Evolutionary conservation across 2,797 vertebrate genomes (phyloP).

Genomic region (Cynopterus sphinx): DNA sequence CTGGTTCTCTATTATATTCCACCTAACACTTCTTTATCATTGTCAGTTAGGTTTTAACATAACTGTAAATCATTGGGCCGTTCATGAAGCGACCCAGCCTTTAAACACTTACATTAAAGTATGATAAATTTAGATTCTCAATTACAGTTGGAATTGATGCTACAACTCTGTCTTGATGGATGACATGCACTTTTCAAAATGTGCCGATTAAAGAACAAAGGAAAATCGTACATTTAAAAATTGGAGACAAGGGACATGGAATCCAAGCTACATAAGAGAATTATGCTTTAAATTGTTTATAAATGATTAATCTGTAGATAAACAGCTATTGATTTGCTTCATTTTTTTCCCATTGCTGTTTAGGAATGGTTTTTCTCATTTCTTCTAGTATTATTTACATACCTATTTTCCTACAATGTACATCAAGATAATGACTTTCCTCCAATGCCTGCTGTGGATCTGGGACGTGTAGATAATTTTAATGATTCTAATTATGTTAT

Average conservation of each 20-base stretch:
- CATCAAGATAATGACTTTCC: slow-evolving; percentile 24
- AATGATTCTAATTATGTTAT: slow-evolving; percentile 64
- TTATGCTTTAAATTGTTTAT: background rate
- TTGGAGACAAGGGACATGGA: background rate
- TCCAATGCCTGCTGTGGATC: slow-evolving; percentile 22
- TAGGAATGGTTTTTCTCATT: slow-evolving; percentile 73
- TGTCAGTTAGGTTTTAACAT: background rate
- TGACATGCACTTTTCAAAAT: background rate
- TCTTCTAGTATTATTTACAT: slow-evolving; percentile 21
- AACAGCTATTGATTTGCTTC: background rate
- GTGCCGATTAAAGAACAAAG: background rate
- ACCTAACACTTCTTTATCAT: background rate
- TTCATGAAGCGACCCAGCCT: background rate
- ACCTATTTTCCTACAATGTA: slow-evolving; percentile 13
- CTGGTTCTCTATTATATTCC: background rate
- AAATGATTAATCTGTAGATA: too few species aligned
- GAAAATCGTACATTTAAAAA: background rate
- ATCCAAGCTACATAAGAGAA: background rate
- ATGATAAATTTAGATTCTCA: background rate
- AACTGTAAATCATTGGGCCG: background rate
- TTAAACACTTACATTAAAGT: background rate
- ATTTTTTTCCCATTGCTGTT: background rate
- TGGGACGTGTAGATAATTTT: slow-evolving; percentile 70
- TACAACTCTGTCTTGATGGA: background rate
- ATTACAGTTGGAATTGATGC: background rate